Percentiles rank a stretch among this genome's conserved stretches.
These are phyloP conservation scores for Erpobdella octoculata DNA, from an alignment of 2,888 invertebrate species.

Conservation along the genomic window DNA sequence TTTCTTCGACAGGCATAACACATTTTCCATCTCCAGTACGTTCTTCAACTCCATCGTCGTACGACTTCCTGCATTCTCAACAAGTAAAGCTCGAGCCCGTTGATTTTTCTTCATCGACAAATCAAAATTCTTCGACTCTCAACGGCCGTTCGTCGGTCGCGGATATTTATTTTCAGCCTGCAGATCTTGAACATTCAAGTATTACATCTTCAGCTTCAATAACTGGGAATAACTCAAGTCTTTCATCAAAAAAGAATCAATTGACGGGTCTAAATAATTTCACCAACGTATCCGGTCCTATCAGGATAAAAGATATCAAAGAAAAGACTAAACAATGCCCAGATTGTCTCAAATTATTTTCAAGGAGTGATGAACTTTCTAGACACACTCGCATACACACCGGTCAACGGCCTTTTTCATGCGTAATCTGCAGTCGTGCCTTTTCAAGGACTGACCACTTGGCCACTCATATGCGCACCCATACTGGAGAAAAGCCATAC, in stretches of 20 bases:
- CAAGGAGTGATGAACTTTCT: slow-evolving; percentile 93
- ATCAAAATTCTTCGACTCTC: slow-evolving; percentile 34
- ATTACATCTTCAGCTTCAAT: too few species aligned
- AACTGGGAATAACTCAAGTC: too few species aligned
- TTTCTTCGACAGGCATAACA: too few species aligned
- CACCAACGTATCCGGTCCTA: slow-evolving; percentile 42
- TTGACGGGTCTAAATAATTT: neutral
- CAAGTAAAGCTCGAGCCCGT: slow-evolving; percentile 24
- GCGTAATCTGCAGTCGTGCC: slow-evolving; percentile 93
- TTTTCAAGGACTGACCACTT: slow-evolving; percentile 95
- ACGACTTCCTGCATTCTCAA: neutral
- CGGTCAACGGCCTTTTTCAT: slow-evolving; percentile 93
- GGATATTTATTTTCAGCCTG: too few species aligned
- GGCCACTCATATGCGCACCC: slow-evolving; percentile 91
- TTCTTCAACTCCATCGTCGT: too few species aligned
- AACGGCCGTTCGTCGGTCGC: too few species aligned
- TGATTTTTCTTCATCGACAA: neutral
- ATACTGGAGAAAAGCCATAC: slow-evolving; percentile 90
- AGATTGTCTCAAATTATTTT: slow-evolving; percentile 90
- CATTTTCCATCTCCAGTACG: too few species aligned
- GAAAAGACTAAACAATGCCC: slow-evolving; percentile 6
- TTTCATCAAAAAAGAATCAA: too few species aligned
- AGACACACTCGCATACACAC: slow-evolving; percentile 98
- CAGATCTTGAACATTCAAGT: too few species aligned
- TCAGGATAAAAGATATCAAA: neutral